phyloP scores from a whole-genome alignment of 1,140 invertebrate genomes.

The Pectinophora gossypiella region DNA sequence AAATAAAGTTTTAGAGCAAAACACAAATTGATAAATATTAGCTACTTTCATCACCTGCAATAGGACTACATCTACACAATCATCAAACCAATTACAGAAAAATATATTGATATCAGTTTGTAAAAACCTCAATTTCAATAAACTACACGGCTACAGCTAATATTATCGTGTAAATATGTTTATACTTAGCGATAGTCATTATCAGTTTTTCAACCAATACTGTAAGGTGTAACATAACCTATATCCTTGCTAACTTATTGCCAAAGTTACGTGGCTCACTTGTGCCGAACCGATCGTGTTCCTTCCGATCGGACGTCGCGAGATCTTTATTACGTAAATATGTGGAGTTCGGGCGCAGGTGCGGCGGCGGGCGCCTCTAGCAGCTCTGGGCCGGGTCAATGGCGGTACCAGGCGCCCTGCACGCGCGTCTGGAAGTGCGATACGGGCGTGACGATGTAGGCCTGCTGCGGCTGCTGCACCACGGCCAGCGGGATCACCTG shows the following conservation, averaged over 20 bases:
- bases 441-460: conserved; percentile 78
- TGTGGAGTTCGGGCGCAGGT: no score
- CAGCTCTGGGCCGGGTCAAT: conserved; percentile 42
- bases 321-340: conserved; percentile 32
- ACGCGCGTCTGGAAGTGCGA: conserved; percentile 76
- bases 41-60: no score
- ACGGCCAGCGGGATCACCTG: conserved; percentile 79
- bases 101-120: no score
- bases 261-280: conserved; percentile 32
- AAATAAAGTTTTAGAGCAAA: not conserved
- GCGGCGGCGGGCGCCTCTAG: not conserved
- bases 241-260: conserved; percentile 63
- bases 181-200: conserved; percentile 54
- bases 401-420: conserved; percentile 70
- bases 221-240: conserved; percentile 66
- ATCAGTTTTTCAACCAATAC: conserved; percentile 64
- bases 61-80: no score
- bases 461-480: conserved; percentile 76
- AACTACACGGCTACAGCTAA: conserved; percentile 63
- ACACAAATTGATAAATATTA: no score
- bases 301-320: no score
- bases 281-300: no score
- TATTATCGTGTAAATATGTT: conserved; percentile 62
- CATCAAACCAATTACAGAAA: no score
- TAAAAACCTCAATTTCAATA: no score